Conservation (phyloP, 2,113 vertebrate genomes). For the Platichthys flesus region DNA sequence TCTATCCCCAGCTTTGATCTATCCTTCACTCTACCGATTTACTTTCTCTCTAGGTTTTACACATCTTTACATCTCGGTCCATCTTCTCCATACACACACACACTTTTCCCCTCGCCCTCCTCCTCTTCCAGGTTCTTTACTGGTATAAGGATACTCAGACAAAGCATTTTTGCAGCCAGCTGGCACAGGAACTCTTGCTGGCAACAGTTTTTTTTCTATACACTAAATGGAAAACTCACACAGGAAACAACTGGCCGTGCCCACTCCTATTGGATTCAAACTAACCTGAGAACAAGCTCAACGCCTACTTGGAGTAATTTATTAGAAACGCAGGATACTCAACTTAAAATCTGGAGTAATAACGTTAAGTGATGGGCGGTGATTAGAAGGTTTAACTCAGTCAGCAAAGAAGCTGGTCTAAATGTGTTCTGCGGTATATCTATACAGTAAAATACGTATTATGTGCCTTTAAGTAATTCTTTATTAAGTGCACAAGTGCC, state of each 20-base stretch:
- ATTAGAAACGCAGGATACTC: slow-evolving; percentile 44
- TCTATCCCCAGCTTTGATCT: slow-evolving; percentile 33
- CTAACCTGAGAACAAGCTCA: slow-evolving; percentile 34
- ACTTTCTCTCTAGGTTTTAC: slow-evolving; percentile 51
- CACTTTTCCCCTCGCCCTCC: background rate
- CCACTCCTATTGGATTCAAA: slow-evolving; percentile 36
- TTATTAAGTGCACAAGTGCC: background rate
- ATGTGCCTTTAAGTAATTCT: background rate
- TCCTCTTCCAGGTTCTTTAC: slow-evolving; percentile 4
- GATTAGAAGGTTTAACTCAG: slow-evolving; percentile 29
- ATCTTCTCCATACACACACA: slow-evolving; percentile 27
- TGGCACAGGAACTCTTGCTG: slow-evolving; percentile 55
- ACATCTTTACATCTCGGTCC: slow-evolving; percentile 63
- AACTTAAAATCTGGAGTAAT: slow-evolving; percentile 54
- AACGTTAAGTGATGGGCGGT: slow-evolving; percentile 53
- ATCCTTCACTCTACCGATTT: slow-evolving; percentile 53
- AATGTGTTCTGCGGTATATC: background rate
- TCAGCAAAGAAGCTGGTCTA: slow-evolving; percentile 20
- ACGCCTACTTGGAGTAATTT: slow-evolving; percentile 33
- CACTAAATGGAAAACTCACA: slow-evolving; percentile 55
- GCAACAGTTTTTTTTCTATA: slow-evolving; percentile 53
- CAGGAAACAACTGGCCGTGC: slow-evolving; percentile 41
- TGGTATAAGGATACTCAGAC: slow-evolving; percentile 29
- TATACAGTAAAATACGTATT: slow-evolving; percentile 12
- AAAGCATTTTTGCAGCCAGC: slow-evolving; percentile 64